Evolutionary conservation across 1,140 invertebrate species (phyloP), one percentile per base, ranked within the genome.

Genomic region (Xylocopa sonorina): DNA sequence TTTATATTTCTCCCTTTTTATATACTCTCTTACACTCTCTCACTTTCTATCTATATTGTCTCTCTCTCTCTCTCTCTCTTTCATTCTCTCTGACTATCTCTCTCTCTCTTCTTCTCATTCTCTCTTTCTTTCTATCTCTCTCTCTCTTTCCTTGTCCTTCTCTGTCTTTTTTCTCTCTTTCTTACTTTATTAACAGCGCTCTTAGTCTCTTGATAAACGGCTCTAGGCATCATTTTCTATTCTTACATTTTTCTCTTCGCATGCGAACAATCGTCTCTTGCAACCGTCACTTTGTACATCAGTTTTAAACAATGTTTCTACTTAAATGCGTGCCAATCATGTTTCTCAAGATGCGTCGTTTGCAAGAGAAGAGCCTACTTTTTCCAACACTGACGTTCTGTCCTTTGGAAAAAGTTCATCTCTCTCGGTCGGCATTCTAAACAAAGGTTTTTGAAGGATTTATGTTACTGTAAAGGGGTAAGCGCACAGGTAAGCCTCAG

Each of bases 141-240:
- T 73, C 32, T 82, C 29, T 80, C 43, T 57, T 57, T 46, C n/a
- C n/a, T n/a, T n/a, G n/a, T n/a, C n/a, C n/a, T n/a, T n/a, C n/a
- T 78, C 76, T 71, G 66, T 80, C 41, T 63, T 41, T 86, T 55
- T 81, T 64, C 51, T 84, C 63, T 69, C 55, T 78, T 14, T 46
- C n/a, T 74, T 66, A 83, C 69, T 88, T 86, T 50, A 78, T 48
- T 66, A 57, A 74, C 27, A 75, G 83, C 85, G 86, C 88, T 90
- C 76, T 46, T 51, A 73, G 78, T 87, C 86, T 80, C 86, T 90
- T 89, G 48, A 90, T 91, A 84, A 90, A 83, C 83, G 86, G 85
- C 78, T 84, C 58, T 55, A 68, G 60, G 88, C 85, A 71, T 81
- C 7, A 78, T 86, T 83, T 79, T 80, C 83, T 29, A 60, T 34